phyloP scores from a whole-genome alignment of 1,140 invertebrate species.

The Melitaea cinxia region DNA sequence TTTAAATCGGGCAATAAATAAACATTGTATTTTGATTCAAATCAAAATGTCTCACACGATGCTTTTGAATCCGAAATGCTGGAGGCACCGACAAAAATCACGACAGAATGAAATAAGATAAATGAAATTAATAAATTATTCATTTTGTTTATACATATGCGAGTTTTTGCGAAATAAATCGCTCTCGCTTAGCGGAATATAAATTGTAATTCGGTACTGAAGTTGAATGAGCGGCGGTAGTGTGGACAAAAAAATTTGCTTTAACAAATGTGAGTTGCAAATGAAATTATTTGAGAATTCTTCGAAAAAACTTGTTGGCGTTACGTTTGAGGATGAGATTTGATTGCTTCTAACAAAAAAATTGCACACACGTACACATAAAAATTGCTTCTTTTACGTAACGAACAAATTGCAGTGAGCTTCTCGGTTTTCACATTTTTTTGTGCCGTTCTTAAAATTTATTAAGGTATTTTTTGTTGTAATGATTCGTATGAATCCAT shows the following conservation, averaged over 20 bases:
- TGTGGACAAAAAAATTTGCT: constrained; percentile 8
- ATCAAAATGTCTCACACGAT: constrained; percentile 46
- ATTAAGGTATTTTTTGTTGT: neutral
- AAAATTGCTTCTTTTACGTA: neutral
- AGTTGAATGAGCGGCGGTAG: constrained; percentile 34
- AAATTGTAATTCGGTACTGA: constrained; percentile 30
- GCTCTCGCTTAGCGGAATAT: constrained; percentile 22
- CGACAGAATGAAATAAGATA: neutral
- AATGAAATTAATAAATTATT: constrained; percentile 27
- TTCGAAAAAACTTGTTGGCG: constrained; percentile 13
- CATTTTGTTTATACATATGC: constrained; percentile 22
- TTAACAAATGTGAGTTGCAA: constrained; percentile 25
- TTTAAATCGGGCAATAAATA: constrained; percentile 39
- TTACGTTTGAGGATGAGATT: constrained; percentile 21
- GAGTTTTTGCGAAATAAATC: constrained; percentile 32
- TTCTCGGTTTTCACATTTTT: neutral
- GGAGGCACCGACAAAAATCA: constrained; percentile 1
- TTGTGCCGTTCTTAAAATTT: too few species aligned
- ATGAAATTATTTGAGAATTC: constrained; percentile 19
- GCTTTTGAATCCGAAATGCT: constrained; percentile 4
- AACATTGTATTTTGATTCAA: constrained; percentile 35
- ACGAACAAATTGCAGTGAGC: neutral
- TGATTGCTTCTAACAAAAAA: constrained; percentile 24
- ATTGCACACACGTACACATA: neutral
- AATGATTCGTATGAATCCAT: neutral